phyloP scores from a whole-genome alignment of 2,113 vertebrate species.

The Amphilophus citrinellus region DNA sequence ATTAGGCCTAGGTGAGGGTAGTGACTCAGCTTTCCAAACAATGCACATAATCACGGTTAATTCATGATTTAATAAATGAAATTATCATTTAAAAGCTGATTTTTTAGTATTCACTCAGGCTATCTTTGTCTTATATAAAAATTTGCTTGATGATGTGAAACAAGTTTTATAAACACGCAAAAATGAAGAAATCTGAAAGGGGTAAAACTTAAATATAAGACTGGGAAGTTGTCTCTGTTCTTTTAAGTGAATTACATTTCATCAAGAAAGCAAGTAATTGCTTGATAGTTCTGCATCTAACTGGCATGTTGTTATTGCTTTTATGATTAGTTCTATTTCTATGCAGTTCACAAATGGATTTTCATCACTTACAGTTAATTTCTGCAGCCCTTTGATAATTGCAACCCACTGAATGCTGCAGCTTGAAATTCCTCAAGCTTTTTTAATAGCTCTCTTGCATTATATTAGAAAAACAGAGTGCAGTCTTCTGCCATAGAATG shows the following conservation, averaged over 20 bases:
- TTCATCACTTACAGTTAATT: slow-evolving; percentile 34
- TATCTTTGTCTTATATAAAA: too few species aligned
- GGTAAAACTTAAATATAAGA: too few species aligned
- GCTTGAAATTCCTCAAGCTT: slow-evolving; percentile 34
- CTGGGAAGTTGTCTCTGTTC: slow-evolving; percentile 1
- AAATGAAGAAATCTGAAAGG: too few species aligned
- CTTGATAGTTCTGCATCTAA: slow-evolving; percentile 23
- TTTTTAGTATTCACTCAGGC: too few species aligned
- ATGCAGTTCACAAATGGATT: slow-evolving; percentile 27
- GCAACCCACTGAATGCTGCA: slow-evolving; percentile 8
- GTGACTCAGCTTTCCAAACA: too few species aligned
- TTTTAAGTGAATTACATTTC: slow-evolving; percentile 4
- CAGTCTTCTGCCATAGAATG: slow-evolving; percentile 29
- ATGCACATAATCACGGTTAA: too few species aligned
- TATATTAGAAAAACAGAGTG: slow-evolving; percentile 34
- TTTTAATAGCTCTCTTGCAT: slow-evolving; percentile 38
- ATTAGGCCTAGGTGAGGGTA: too few species aligned
- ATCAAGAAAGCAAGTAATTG: background rate
- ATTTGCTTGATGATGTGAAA: background rate
- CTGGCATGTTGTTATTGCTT: slow-evolving; percentile 26
- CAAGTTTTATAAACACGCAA: too few species aligned
- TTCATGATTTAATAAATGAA: too few species aligned
- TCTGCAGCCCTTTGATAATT: slow-evolving; percentile 23
- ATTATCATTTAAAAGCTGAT: too few species aligned
- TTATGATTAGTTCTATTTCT: slow-evolving; percentile 18